Evolutionary conservation across 2,113 vertebrate species (phyloP), one percentile per base, ranked within the genome.

Genomic region (Dendrocopos noguchii): DNA sequence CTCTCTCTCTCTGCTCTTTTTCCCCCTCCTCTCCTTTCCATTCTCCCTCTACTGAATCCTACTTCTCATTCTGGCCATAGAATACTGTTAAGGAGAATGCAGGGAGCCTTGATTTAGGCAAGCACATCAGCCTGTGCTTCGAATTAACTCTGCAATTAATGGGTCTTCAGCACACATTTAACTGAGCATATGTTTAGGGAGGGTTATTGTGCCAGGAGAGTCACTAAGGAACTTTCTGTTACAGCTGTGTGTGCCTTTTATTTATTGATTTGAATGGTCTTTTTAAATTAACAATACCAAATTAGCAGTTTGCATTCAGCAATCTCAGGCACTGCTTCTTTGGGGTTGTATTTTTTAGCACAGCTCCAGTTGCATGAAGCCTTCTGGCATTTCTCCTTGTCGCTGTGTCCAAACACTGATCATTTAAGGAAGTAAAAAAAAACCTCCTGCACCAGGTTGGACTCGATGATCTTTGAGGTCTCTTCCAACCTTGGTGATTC

Each of bases 31-130:
- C 31, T 52, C 17, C 33, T 71, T 90, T n/a, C 28, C 34, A 4
- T 85, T 85, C 82, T 79, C 50, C 24, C n/a, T 65, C 63, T 60
- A 47, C 65, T 80, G 76, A 92, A 80, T 92, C 65, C 76, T 88
- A 31, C 46, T 93, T 94, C 91, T 87, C 7, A 18, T 88, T 65
- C 82, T 92, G 84, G 87, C 36, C 34, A 4, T 94, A 85, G 95
- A 92, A 56, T 53, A 39, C 61, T 71, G 36, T 12, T 39, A 56
- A 76, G 75, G 21, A 84, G 84, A 87, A 89, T 3, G 28, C 61
- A 90, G 91, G 80, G 88, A 80, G 50, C 44, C 46, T 70, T 46
- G 78, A 20, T 91, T 91, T 60, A 80, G 52, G 18, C 75, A 60
- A 91, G 53, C 60, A 36, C 42, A 84, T 81, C 46, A 33, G 29